Conservation (phyloP, 2,797 vertebrate genomes). For the Tolypeutes matacus region DNA sequence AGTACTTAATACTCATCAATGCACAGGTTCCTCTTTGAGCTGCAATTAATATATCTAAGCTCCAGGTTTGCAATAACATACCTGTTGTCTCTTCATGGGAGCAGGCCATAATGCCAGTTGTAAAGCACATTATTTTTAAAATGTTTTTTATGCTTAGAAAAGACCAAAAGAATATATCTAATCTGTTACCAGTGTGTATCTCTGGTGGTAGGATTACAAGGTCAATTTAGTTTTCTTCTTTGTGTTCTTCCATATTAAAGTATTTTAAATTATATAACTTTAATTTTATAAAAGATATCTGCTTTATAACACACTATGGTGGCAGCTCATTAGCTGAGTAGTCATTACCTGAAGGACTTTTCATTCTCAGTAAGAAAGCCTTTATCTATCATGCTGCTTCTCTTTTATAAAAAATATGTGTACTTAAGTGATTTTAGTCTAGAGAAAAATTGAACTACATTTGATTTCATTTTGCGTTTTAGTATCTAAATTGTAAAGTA, state of each 20-base stretch:
- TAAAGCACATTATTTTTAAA: neutral
- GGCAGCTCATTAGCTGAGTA: neutral
- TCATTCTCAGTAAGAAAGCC: neutral
- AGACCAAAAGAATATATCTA: neutral
- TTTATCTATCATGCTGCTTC: neutral
- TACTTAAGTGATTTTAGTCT: neutral
- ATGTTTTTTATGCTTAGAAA: neutral
- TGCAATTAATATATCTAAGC: no score
- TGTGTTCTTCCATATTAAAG: slow-evolving; percentile 9
- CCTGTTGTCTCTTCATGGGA: no score
- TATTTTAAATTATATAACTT: neutral
- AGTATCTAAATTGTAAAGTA: neutral
- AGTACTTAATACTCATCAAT: no score
- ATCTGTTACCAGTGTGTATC: neutral
- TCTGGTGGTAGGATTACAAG: neutral
- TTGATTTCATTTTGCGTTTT: slow-evolving; percentile 45
- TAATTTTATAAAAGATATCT: neutral
- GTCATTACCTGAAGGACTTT: neutral
- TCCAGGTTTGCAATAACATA: no score
- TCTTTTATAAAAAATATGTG: neutral
- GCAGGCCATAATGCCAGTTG: no score
- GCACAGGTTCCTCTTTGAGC: no score
- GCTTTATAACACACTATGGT: neutral
- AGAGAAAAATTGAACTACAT: slow-evolving; percentile 21
- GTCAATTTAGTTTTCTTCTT: slow-evolving; percentile 2